Conservation (phyloP, 2,888 invertebrate genomes). For the Branchipolynoe longqiensis region DNA sequence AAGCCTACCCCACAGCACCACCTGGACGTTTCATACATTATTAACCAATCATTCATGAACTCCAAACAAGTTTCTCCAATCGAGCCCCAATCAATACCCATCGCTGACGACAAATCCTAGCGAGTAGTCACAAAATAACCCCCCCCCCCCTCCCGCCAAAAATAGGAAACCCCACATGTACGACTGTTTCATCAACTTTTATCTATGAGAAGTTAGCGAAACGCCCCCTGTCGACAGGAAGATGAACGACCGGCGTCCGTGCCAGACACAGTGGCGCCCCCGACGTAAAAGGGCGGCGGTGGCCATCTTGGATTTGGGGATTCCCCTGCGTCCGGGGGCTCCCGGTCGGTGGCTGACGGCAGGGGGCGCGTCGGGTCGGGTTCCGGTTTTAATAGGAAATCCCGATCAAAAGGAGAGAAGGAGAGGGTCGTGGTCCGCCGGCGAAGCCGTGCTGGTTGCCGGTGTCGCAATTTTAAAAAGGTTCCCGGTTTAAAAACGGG, state of each 20-base stretch:
- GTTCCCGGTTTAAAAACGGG: too few relatives aligned
- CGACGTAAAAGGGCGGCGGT: slow-evolving; percentile 33
- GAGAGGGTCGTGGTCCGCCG: slow-evolving; percentile 22
- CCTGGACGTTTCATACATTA: too few relatives aligned
- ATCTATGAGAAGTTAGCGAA: too few relatives aligned
- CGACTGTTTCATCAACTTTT: too few relatives aligned
- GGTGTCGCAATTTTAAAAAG: too few relatives aligned
- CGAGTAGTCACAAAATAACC: too few relatives aligned
- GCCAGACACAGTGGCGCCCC: slow-evolving; percentile 57
- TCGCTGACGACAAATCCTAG: too few relatives aligned
- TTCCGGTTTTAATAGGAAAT: slow-evolving; percentile 58
- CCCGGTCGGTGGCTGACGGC: slow-evolving; percentile 19
- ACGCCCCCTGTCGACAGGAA: slow-evolving; percentile 40
- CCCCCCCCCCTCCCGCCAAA: too few relatives aligned
- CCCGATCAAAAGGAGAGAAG: slow-evolving; percentile 9
- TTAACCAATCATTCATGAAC: too few relatives aligned
- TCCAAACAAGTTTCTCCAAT: too few relatives aligned
- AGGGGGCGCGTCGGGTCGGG: slow-evolving; percentile 45
- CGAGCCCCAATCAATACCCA: too few relatives aligned
- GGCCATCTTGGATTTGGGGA: slow-evolving; percentile 38
- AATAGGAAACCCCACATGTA: too few relatives aligned
- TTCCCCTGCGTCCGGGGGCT: slow-evolving; percentile 5
- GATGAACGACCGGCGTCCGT: slow-evolving; percentile 51
- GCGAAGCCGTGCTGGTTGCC: neutral
- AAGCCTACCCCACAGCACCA: slow-evolving; percentile 26